A percentile compares a stretch with the other conserved stretches of the same genome.
Evolutionary conservation across 2,113 vertebrate genomes (phyloP).

Genomic region (Cyanoliseus patagonus): DNA sequence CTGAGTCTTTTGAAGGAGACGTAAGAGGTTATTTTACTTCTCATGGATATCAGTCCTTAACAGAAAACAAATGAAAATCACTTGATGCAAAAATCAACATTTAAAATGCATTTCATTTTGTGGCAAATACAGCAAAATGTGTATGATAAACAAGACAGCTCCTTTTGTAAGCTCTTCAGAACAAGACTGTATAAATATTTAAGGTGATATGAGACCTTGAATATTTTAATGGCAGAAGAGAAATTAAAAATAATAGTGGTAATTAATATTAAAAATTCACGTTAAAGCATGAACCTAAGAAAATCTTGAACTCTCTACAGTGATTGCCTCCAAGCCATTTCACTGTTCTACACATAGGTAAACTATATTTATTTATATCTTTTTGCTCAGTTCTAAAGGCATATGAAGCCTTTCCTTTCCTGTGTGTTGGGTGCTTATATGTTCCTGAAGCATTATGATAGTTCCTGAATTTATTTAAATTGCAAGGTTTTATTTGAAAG

Average conservation of each 20-base stretch:
- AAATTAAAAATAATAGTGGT: not conserved
- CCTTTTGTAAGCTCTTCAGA: not conserved
- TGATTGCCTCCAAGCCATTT: not conserved
- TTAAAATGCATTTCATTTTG: not conserved
- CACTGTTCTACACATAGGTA: not conserved
- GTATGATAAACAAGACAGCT: not conserved
- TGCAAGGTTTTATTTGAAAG: slow-evolving; percentile 36
- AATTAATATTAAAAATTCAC: not conserved
- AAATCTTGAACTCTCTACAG: not conserved
- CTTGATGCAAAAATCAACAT: not conserved
- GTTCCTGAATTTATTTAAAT: slow-evolving; percentile 18
- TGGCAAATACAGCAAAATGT: not conserved
- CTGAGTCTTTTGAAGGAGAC: not conserved
- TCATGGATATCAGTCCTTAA: not conserved
- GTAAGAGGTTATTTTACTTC: not conserved
- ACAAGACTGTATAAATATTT: not conserved
- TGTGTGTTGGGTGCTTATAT: not conserved
- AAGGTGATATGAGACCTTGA: not conserved
- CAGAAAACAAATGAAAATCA: not conserved
- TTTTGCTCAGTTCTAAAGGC: not conserved
- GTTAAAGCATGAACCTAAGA: not conserved
- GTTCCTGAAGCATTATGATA: not conserved
- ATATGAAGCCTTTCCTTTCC: not conserved
- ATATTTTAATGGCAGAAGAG: not conserved
- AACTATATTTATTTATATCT: not conserved